Evolutionary conservation across 1,140 invertebrate genomes (phyloP), one percentile per base, ranked within the genome.

Genomic region (Drosophila melanica): DNA sequence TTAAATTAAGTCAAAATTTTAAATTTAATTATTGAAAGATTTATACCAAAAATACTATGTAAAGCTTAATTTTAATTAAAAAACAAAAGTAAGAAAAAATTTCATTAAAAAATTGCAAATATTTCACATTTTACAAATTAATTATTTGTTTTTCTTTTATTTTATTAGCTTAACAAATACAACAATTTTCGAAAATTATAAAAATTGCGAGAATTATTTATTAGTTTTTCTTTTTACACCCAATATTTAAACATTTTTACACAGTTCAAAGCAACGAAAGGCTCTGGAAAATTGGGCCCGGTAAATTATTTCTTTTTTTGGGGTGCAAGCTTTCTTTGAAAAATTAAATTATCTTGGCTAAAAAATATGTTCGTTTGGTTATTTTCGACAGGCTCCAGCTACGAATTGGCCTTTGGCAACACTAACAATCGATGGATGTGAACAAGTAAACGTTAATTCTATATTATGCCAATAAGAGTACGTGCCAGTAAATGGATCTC

Each of bases 41-140:
- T 87, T 87, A 87, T 87, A 87, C 82, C 82, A 87, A 87, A 87
- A 87, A 87, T 87, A 87, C 82, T 79, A 87, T 87, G 84, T 87
- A 87, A 87, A 87, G 84, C 53, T 89, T 87, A 87, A 82, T 87
- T 74, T 71, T 87, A 87, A 81, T 87, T 79, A 60, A 82, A 75
- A 77, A 67, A 82, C 55, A 75, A 82, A 79, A 75, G 71, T 81
- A 82, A 82, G 80, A 71, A 65, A 84, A 84, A 86, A 77, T 71
- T 80, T 85, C 44, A 85, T 85, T 85, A 85, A 85, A 84, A 85
- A 85, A 69, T 85, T 86, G 68, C 77, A 85, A 81, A 85, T 75
- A 85, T 71, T 85, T 86, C 77, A 81, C 65, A 85, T 81, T 84
- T 71, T 85, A 80, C 74, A 76, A 73, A 85, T 65, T 58, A 53